A percentile compares a stretch with the other conserved stretches of the same genome.
These are phyloP conservation scores for Scaeva pyrastri DNA, from an alignment of 2,888 invertebrate genomes.

Conservation along the genomic window DNA sequence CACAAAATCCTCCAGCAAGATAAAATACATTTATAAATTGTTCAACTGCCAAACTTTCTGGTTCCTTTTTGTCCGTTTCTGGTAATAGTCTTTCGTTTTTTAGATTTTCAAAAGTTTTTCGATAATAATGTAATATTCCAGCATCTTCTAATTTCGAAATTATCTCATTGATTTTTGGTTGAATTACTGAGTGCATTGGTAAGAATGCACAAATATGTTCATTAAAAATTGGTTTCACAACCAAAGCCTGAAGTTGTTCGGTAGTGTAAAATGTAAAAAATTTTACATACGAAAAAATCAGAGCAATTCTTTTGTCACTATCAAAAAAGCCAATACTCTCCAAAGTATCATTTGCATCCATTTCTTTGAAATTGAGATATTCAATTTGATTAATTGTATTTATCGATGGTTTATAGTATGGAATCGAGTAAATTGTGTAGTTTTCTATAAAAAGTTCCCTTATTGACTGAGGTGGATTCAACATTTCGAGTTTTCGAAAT, in stretches of 20 bases:
- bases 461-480: background rate
- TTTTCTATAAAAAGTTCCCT: background rate
- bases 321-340: background rate
- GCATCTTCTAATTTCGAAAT: background rate
- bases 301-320: background rate
- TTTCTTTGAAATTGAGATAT: background rate
- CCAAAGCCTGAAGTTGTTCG: background rate
- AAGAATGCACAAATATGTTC: background rate
- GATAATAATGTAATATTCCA: background rate
- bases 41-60: background rate
- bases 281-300: background rate
- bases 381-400: background rate
- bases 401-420: background rate
- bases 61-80: background rate
- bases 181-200: background rate
- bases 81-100: background rate
- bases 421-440: background rate
- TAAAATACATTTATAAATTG: background rate
- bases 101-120: background rate
- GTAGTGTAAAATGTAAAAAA: background rate
- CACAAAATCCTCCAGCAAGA: background rate
- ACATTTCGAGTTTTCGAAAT: background rate
- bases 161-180: background rate
- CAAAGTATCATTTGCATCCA: background rate
- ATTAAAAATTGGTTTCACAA: background rate